These are phyloP conservation scores for Brotula barbata DNA, from an alignment of 2,797 vertebrate genomes.

Conservation along the genomic window DNA sequence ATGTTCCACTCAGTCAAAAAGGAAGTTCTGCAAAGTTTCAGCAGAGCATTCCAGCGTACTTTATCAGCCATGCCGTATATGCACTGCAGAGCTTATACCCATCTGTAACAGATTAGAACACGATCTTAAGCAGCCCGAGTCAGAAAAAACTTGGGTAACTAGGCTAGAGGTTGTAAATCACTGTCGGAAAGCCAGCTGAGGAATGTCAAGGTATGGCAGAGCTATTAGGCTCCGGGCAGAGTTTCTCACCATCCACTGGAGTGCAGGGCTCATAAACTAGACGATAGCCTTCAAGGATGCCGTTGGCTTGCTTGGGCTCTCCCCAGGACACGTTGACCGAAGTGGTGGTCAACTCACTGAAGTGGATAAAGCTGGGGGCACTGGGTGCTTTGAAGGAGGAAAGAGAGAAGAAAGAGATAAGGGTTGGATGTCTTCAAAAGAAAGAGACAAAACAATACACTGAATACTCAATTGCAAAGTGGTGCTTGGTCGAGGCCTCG, in stretches of 20 bases:
- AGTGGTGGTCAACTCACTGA: slow-evolving; percentile 96
- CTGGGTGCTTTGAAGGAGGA: slow-evolving; percentile 83
- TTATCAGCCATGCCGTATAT: slow-evolving; percentile 52
- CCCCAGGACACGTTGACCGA: slow-evolving; percentile 98
- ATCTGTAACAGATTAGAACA: slow-evolving; percentile 69
- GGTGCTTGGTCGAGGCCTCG: background rate
- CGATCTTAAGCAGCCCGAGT: slow-evolving; percentile 56
- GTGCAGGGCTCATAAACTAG: slow-evolving; percentile 93
- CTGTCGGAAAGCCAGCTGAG: slow-evolving; percentile 54
- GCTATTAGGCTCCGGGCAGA: slow-evolving; percentile 48
- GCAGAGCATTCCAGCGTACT: slow-evolving; percentile 45
- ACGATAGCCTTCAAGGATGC: slow-evolving; percentile 90
- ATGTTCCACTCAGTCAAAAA: slow-evolving; percentile 55
- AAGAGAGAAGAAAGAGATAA: slow-evolving; percentile 13
- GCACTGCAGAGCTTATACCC: slow-evolving; percentile 51
- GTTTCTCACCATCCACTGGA: slow-evolving; percentile 90
- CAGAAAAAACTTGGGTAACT: slow-evolving; percentile 51
- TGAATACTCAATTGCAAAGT: background rate
- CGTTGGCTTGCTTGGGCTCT: slow-evolving; percentile 89
- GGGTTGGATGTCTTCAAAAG: slow-evolving; percentile 2
- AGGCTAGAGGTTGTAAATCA: slow-evolving; percentile 63
- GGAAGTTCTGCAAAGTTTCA: slow-evolving; percentile 56
- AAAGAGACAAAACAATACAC: slow-evolving; percentile 1
- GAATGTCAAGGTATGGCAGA: slow-evolving; percentile 57
- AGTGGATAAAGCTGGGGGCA: slow-evolving; percentile 90